A percentile compares a stretch with the other conserved stretches of the same genome.
Evolutionary conservation across 2,113 vertebrate species (phyloP).

Genomic region (Crypturellus undulatus): DNA sequence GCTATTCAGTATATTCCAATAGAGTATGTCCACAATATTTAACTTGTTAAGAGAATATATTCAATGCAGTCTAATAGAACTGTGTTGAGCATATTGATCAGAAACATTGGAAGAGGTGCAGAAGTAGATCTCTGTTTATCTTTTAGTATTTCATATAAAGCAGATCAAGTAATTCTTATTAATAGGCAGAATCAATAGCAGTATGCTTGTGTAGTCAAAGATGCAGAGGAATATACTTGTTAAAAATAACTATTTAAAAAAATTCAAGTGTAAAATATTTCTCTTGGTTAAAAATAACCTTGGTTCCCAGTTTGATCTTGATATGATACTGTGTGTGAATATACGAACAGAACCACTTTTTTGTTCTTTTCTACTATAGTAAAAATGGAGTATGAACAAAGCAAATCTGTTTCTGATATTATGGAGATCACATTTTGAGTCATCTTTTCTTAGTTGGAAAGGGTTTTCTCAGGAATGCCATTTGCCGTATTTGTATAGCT

Average conservation of each 20-base stretch:
- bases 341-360: background rate
- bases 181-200: background rate
- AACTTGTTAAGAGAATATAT: too few relatives aligned
- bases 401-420: background rate
- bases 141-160: background rate
- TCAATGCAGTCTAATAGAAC: too few relatives aligned
- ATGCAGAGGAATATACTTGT: background rate
- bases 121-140: too few relatives aligned
- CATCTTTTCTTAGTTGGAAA: background rate
- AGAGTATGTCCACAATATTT: background rate
- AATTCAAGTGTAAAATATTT: background rate
- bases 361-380: background rate
- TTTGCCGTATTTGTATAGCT: background rate
- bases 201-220: background rate
- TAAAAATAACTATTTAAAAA: background rate
- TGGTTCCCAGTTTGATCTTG: background rate
- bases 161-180: background rate
- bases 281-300: background rate
- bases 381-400: background rate
- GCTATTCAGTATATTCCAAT: background rate
- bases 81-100: background rate
- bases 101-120: background rate
- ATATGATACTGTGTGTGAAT: background rate
- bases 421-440: background rate
- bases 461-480: background rate